Conservation (phyloP, 2,113 vertebrate genomes). For the Oreochromis niloticus region DNA sequence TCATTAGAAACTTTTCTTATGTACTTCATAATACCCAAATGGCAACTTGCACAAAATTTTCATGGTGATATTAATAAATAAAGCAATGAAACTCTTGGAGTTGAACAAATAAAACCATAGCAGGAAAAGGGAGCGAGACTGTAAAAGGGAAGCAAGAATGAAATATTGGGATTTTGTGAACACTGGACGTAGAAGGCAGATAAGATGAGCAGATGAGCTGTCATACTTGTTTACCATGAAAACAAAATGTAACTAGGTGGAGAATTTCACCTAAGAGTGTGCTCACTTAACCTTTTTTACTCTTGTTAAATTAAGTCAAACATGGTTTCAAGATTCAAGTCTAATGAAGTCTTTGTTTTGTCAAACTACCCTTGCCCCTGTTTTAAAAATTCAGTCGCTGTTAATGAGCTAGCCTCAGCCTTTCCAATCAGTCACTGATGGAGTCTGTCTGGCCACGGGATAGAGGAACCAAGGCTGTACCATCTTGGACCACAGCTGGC, state of each 20-base stretch:
- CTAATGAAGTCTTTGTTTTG: not conserved
- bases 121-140: not conserved
- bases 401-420: not conserved
- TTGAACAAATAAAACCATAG: not conserved
- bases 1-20: conserved; percentile 12
- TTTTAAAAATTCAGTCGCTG: not conserved
- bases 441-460: not conserved
- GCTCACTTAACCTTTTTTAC: not conserved
- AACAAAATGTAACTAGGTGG: not conserved
- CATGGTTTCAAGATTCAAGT: not conserved
- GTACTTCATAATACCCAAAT: not conserved
- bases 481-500: not conserved
- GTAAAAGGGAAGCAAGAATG: not conserved
- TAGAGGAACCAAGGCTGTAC: not conserved
- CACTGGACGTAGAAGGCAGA: not conserved
- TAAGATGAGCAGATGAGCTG: conserved; percentile 12
- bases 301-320: not conserved
- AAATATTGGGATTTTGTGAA: not conserved
- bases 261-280: not conserved
- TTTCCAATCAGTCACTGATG: not conserved
- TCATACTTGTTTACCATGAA: not conserved
- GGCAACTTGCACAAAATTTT: not conserved
- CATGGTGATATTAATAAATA: conserved; percentile 20
- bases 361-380: not conserved
- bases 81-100: conserved; percentile 4